Conservation (phyloP, 2,888 invertebrate species). For the Mythimna impura region DNA sequence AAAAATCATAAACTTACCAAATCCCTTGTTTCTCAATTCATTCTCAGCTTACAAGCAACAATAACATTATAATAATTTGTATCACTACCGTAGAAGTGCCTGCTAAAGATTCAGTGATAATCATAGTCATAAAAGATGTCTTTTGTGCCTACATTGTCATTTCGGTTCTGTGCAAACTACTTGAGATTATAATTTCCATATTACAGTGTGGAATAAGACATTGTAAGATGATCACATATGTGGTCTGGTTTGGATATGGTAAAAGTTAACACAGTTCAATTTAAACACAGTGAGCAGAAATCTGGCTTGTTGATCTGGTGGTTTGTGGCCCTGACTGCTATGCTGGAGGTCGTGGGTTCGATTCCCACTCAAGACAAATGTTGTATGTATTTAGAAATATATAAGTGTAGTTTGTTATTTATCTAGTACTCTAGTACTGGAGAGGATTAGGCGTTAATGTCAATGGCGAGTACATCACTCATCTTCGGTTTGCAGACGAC, state of each 20-base stretch:
- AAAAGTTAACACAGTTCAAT: background rate
- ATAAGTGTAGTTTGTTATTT: too few species aligned
- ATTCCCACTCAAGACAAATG: too few species aligned
- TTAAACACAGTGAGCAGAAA: too few species aligned
- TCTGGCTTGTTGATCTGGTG: too few species aligned
- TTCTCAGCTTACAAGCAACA: conserved; percentile 22
- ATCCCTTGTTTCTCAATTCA: background rate
- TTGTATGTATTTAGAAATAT: too few species aligned
- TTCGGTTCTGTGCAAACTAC: conserved; percentile 57
- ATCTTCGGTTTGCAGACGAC: too few species aligned
- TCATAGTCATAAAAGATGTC: conserved; percentile 60
- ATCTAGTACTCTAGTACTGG: too few species aligned
- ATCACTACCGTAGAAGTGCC: conserved; percentile 10
- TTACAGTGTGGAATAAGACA: conserved; percentile 67
- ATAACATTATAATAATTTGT: conserved; percentile 43
- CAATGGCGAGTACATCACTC: too few species aligned
- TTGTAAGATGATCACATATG: conserved; percentile 52
- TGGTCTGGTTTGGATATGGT: conserved; percentile 30
- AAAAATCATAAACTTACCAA: conserved; percentile 9
- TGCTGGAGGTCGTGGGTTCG: too few species aligned
- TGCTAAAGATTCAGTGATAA: conserved; percentile 56
- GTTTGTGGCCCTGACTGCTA: too few species aligned
- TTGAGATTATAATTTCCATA: conserved; percentile 69
- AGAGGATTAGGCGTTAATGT: too few species aligned
- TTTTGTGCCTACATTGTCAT: conserved; percentile 65